phyloP scores from a whole-genome alignment of 2,797 vertebrate species.

The Tragelaphus eurycerus region DNA sequence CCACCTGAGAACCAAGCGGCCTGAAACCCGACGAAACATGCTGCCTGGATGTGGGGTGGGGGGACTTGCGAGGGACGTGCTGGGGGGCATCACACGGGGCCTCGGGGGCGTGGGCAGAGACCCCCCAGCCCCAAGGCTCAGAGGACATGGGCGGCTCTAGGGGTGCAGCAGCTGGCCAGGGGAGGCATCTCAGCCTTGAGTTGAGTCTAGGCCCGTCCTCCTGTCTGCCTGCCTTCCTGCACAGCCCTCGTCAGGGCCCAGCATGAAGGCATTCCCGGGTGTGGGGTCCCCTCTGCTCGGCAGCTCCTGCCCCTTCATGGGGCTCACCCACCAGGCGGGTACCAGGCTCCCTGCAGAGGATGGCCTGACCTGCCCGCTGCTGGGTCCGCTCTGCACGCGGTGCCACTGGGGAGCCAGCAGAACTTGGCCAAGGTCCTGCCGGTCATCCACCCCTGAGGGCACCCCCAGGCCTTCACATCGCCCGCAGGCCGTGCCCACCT shows the following conservation, averaged over 20 bases:
- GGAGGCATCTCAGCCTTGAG: neutral
- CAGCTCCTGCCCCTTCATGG: too few species aligned
- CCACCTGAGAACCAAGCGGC: neutral
- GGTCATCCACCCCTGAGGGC: neutral
- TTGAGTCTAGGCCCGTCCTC: neutral
- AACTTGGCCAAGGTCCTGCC: neutral
- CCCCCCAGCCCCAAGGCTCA: neutral
- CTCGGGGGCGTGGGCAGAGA: neutral
- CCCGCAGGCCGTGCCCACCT: neutral
- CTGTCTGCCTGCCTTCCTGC: neutral
- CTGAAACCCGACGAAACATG: fast-evolving
- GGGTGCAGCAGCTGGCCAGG: fast-evolving
- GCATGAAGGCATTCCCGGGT: neutral
- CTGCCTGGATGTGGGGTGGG: fast-evolving
- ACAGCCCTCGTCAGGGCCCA: neutral
- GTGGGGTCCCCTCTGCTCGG: neutral
- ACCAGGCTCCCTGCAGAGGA: neutral
- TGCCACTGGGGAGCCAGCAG: neutral
- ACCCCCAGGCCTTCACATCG: neutral
- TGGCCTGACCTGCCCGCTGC: neutral
- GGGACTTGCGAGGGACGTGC: fast-evolving
- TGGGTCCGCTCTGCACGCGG: too few species aligned
- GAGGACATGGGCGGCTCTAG: neutral
- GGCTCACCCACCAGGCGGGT: neutral
- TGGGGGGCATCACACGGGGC: neutral